Percentiles rank a stretch among this genome's conserved stretches.
Evolutionary conservation across 2,888 invertebrate genomes (phyloP).

Genomic region (Schizaphis graminum): DNA sequence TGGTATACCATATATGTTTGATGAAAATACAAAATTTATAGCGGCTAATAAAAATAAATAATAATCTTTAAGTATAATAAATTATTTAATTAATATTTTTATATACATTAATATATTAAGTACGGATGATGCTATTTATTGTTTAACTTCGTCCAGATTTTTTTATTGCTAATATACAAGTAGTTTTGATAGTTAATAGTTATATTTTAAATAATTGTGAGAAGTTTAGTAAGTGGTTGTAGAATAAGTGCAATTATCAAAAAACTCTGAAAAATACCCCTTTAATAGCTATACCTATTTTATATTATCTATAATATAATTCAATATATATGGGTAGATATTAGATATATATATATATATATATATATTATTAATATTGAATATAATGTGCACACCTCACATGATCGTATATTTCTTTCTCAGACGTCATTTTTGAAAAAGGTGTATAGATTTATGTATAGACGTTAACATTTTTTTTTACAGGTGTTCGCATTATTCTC

Average conservation of each 20-base stretch:
- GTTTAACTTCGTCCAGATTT: no score
- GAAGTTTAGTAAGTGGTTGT: background rate
- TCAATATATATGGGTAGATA: background rate
- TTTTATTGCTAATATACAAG: no score
- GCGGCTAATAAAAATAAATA: no score
- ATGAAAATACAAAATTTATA: no score
- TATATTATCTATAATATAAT: background rate
- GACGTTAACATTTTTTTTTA: background rate
- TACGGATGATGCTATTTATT: no score
- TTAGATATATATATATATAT: background rate
- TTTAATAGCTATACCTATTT: background rate
- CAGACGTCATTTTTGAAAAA: background rate
- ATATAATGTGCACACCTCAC: background rate
- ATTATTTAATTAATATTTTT: no score
- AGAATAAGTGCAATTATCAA: background rate
- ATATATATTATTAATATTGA: background rate
- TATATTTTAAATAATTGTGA: background rate
- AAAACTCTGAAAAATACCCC: background rate
- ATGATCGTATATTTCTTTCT: background rate
- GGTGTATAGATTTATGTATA: background rate
- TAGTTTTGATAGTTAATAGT: no score
- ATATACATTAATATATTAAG: no score
- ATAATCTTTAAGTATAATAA: no score
- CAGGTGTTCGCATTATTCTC: background rate
- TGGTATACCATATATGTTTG: no score